These are phyloP conservation scores for Pardalotus punctatus DNA, from an alignment of 2,113 vertebrate species.

Conservation along the genomic window DNA sequence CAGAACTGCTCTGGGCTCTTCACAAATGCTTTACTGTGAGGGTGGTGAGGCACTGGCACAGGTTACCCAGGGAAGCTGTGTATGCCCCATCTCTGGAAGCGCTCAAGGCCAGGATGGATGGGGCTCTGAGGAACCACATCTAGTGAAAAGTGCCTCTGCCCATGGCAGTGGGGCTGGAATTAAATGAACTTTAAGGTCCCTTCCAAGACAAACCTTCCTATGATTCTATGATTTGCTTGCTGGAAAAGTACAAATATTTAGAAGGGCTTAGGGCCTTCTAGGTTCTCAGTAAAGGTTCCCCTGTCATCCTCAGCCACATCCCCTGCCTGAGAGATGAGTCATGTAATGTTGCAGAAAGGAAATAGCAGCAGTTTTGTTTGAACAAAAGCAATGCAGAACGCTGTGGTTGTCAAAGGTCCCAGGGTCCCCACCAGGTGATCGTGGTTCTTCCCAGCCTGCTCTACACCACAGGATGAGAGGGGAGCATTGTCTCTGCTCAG, in stretches of 20 bases:
- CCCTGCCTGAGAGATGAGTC: not conserved
- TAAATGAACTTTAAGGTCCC: not conserved
- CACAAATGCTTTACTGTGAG: not conserved
- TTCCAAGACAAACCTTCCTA: not conserved
- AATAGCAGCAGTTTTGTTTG: fast-evolving
- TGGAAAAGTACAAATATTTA: not conserved
- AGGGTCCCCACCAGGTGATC: not conserved
- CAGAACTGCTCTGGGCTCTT: not conserved
- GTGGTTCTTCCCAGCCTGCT: not conserved
- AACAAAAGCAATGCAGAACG: not conserved
- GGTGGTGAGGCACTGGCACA: not conserved
- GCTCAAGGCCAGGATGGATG: not conserved
- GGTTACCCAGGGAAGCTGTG: not conserved
- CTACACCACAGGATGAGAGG: not conserved
- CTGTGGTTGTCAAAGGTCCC: not conserved
- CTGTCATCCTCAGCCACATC: not conserved
- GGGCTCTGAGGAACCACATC: not conserved
- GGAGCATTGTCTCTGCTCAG: not conserved
- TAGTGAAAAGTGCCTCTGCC: not conserved
- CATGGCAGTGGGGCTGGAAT: not conserved
- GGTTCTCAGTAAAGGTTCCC: not conserved
- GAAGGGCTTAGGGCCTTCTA: not conserved
- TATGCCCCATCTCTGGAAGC: not conserved
- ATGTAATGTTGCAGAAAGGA: not conserved
- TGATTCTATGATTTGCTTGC: not conserved